Base-by-base conservation (phyloP, 2,797 vertebrate genomes). In the Pteronotus mesoamericanus region DNA sequence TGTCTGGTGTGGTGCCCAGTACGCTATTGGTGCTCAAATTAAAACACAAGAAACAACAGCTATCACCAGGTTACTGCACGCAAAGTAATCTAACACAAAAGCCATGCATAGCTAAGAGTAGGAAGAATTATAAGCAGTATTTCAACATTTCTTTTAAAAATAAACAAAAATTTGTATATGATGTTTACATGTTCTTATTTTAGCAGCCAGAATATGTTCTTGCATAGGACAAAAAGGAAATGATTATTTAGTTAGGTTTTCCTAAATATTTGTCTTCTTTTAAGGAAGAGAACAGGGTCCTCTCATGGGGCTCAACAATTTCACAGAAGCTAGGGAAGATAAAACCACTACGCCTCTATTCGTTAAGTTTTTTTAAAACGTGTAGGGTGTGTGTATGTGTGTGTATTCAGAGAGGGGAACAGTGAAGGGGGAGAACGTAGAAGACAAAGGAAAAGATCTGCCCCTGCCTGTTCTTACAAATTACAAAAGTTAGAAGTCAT, bases 1-100 rank as follows among this genome's bases (percentile, higher is more conserved):
- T 93, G 48, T 86, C 91, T 96, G 72, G 84, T 95, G 21, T 83
- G 86, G 93, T 14, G 14, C 53, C 91, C 87, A 94, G n/a, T 82
- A 77, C 0, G 22, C 91, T 94, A 69, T n/a, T 95, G 83, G 83
- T 91, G 59, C 78, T 96, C 86, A 88, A 87, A 96, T 57, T 94
- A 88, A 87, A 95, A 89, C 48, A 92, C 78, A 91, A 94, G 94
- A 91, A 96, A 89, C 61, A 89, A 95, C 89, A 96, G 93, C 78
- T 79, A 87, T 66, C 44, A 90, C 91, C 93, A 97, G 59, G 75
- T 95, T 95, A 91, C 84, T 88, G 86, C 94, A 97, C 0, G 93
- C 59, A 96, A 80, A 96, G 84, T 51, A 8, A 94, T 78, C 53
- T 89, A 66, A 97, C 80, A 94, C 74, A 89, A 97, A 85, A 96